Evolutionary conservation across 2,797 vertebrate species (phyloP).

Genomic region (Potorous gilbertii): DNA sequence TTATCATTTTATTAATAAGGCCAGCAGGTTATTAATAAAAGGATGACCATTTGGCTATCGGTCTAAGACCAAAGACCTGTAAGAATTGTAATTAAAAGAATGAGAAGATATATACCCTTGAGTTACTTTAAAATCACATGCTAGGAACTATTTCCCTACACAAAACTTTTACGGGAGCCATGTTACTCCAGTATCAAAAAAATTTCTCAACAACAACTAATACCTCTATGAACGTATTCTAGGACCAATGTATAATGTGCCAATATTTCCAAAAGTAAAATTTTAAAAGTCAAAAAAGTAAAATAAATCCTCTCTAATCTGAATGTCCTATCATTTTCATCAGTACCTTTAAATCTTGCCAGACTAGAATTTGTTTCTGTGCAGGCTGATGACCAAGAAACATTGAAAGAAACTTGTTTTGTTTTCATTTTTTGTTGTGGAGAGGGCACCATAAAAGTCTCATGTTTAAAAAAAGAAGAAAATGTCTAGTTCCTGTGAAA

Average conservation of each 20-base stretch:
- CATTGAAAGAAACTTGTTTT: background rate
- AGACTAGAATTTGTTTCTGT: background rate
- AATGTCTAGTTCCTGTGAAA: background rate
- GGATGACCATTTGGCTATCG: no score
- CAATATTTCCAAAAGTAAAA: conserved; percentile 30
- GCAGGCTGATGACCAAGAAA: background rate
- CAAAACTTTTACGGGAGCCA: conserved; percentile 33
- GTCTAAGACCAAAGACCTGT: no score
- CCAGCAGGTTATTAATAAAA: no score
- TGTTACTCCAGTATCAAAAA: background rate
- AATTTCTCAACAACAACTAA: background rate
- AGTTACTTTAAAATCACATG: conserved; percentile 7
- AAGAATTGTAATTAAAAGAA: background rate
- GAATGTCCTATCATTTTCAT: background rate
- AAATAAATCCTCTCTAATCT: conserved; percentile 9
- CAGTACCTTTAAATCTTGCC: background rate
- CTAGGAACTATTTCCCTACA: background rate
- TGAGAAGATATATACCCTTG: conserved; percentile 17
- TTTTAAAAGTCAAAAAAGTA: background rate
- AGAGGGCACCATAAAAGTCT: background rate
- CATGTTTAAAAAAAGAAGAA: background rate
- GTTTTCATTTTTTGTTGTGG: background rate
- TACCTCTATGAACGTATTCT: background rate
- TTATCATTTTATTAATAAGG: no score
- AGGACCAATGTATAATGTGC: background rate